Evolutionary conservation across 1,140 invertebrate species (phyloP).

Genomic region (Choristoneura fumiferana): DNA sequence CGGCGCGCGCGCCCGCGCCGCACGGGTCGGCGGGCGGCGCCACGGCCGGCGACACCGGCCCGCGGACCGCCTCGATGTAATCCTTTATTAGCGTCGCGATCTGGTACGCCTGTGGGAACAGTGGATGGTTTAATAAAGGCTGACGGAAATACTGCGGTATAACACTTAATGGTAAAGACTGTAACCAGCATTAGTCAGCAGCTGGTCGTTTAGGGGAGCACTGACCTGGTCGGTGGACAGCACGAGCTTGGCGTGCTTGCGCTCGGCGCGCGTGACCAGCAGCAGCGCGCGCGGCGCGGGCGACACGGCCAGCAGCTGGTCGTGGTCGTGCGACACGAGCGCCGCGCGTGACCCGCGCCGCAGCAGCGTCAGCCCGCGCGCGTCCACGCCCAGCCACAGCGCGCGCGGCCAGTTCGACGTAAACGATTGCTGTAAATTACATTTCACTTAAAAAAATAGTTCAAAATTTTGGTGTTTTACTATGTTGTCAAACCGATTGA

Average conservation of each 20-base stretch:
- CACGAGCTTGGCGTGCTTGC: conserved; percentile 94
- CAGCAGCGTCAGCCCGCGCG: conserved; percentile 94
- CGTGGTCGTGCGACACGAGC: conserved; percentile 93
- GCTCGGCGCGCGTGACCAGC: conserved; percentile 91
- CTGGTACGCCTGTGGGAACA: conserved; percentile 87
- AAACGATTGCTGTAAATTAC: conserved; percentile 90
- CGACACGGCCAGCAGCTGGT: conserved; percentile 91
- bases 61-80: conserved; percentile 90
- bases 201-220: conserved; percentile 38
- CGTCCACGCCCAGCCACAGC: conserved; percentile 95
- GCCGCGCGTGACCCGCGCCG: conserved; percentile 92
- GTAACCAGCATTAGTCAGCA: no score
- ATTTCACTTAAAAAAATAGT: background rate
- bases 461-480: no score
- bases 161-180: no score
- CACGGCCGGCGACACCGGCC: conserved; percentile 68
- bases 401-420: conserved; percentile 96
- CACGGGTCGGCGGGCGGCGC: conserved; percentile 36
- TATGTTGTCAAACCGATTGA: no score
- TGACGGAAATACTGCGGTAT: no score
- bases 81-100: conserved; percentile 96
- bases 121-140: no score
- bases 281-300: conserved; percentile 93
- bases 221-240: conserved; percentile 90
- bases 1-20: conserved; percentile 23